Evolutionary conservation across 2,113 vertebrate genomes (phyloP), one percentile per base, ranked within the genome.

Genomic region (Planiliza haematocheilus): DNA sequence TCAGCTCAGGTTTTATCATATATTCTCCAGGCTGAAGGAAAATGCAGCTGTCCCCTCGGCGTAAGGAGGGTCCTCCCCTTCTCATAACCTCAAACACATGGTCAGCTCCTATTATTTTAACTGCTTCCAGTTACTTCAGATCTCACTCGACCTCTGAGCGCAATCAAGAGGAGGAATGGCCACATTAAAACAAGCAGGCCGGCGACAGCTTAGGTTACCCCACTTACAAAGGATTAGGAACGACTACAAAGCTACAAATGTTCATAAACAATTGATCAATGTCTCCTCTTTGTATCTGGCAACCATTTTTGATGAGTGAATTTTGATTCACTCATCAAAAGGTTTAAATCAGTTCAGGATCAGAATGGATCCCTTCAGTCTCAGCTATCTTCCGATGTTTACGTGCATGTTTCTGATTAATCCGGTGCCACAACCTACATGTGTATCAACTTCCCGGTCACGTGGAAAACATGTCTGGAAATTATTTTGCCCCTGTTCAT

Each of bases 61-160:
- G 70, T 65, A 66, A 88, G 83, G 85, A 56, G 87, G 86, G 24
- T 85, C 86, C 83, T 89, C 91, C 91, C 90, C 92, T 91, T 86
- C 91, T 89, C 74, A 90, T 92, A 92, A 93, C 92, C 86, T 88
- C 83, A 91, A 92, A 93, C 91, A 92, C 93, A 94, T 92, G 92
- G 81, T 90, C 88, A 90, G 88, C 91, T 93, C 90, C 91, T 91
- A 92, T 93, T 94, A 94, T 94, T 95, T 94, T 95, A 95, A 97
- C 94, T 95, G 92, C 92, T 96, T 96, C 95, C 95, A 96, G 96
- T 93, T 94, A 93, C 93, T 93, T 94, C 91, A 94, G 93, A 95
- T 95, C 93, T 91, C 65, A 69, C 87, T 91, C 91, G 92, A 95
- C 94, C 94, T 94, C 91, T 89, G 89, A 94, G 93, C 87, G 93